Evolutionary conservation across 2,888 invertebrate genomes (phyloP).

Genomic region (Acronicta leporina): DNA sequence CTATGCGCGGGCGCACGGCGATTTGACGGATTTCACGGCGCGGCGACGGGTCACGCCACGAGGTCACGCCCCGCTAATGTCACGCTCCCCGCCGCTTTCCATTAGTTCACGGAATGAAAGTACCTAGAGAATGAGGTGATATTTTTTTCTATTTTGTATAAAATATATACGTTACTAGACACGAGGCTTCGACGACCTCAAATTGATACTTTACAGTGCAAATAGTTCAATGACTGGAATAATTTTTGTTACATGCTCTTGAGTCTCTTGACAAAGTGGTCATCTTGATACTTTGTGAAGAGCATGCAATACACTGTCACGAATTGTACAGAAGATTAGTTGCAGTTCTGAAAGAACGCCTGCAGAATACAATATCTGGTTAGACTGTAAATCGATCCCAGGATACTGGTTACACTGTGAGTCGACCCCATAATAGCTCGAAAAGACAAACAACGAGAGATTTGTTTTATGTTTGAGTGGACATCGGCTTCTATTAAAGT

Average conservation of each 20-base stretch:
- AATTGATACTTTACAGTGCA: background rate
- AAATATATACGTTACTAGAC: constrained; percentile 6
- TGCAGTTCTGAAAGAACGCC: too few species aligned
- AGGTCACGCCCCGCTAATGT: constrained; percentile 84
- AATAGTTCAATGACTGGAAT: background rate
- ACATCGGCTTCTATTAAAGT: too few species aligned
- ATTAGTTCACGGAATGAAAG: constrained; percentile 79
- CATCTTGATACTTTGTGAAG: background rate
- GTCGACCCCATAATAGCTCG: too few species aligned
- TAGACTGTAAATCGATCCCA: background rate
- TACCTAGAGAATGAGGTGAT: constrained; percentile 64
- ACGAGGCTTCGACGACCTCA: background rate
- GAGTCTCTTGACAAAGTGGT: too few species aligned
- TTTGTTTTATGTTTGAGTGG: too few species aligned
- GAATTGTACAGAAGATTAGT: too few species aligned
- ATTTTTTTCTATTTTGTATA: constrained; percentile 42
- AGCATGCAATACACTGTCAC: background rate
- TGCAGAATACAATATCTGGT: too few species aligned
- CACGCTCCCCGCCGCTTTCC: constrained; percentile 79
- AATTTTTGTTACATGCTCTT: background rate
- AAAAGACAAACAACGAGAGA: too few species aligned
- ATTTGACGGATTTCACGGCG: constrained; percentile 87
- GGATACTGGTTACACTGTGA: background rate
- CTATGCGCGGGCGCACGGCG: constrained; percentile 84
- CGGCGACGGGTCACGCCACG: constrained; percentile 78